Conservation (phyloP, 2,888 invertebrate genomes). For the Rutpela maculata region DNA sequence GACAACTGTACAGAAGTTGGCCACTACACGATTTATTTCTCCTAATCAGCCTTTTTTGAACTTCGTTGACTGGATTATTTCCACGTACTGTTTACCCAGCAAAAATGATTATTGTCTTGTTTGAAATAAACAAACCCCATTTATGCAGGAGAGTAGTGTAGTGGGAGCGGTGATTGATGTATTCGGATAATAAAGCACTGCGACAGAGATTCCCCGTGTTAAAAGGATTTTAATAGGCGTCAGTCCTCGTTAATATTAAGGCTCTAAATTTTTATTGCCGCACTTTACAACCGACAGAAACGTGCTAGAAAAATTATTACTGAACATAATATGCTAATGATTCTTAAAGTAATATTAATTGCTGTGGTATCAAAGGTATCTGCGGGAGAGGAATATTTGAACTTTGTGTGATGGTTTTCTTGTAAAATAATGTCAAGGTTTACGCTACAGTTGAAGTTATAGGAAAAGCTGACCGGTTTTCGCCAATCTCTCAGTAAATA, state of each 20-base stretch:
- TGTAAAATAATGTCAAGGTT: no score
- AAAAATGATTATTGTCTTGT: conserved; percentile 19
- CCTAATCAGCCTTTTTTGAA: no score
- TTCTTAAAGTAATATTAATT: not conserved
- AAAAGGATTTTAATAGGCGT: not conserved
- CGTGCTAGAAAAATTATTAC: not conserved
- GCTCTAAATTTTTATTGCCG: not conserved
- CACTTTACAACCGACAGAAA: not conserved
- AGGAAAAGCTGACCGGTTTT: no score
- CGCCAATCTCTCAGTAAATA: no score
- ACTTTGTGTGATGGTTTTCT: no score
- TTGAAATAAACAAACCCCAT: not conserved
- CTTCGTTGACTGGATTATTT: no score
- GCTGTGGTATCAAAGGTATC: not conserved
- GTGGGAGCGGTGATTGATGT: not conserved
- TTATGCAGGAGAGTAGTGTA: conserved; percentile 2
- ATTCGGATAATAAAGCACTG: not conserved
- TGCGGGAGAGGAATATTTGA: not conserved
- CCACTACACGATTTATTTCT: no score
- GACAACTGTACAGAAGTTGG: no score
- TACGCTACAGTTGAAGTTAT: no score
- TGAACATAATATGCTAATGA: not conserved
- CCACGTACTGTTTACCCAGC: not conserved
- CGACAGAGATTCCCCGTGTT: not conserved
- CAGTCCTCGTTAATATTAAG: not conserved